Percentiles rank a stretch among this genome's conserved stretches.
Conservation (phyloP, 1,140 invertebrate species). For the Paraescarpia echinospica region DNA sequence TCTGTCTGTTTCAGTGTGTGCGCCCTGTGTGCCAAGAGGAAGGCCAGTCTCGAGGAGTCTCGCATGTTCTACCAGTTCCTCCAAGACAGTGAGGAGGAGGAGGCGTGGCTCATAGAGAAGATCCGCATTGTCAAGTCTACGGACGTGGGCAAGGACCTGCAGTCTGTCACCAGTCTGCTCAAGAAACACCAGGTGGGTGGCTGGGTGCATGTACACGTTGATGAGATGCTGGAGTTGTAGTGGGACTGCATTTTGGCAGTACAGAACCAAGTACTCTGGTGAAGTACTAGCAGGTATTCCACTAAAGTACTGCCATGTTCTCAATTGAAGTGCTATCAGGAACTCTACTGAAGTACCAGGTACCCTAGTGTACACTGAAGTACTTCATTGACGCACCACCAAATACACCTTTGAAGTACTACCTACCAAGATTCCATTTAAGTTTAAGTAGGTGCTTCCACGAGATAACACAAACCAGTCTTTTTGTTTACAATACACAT, state of each 20-base stretch:
- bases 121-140: constrained; percentile 92
- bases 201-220: constrained; percentile 40
- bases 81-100: constrained; percentile 96
- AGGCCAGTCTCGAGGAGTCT: constrained; percentile 83
- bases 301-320: not conserved
- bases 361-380: not conserved
- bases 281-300: not conserved
- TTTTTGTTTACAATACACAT: too few species aligned
- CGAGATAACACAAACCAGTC: too few species aligned
- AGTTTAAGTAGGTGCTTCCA: not conserved
- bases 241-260: too few species aligned
- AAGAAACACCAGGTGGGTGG: constrained; percentile 91
- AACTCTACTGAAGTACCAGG: too few species aligned
- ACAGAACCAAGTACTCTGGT: not conserved
- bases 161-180: constrained; percentile 83
- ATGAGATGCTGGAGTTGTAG: not conserved
- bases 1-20: not conserved
- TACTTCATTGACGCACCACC: not conserved
- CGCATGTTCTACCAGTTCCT: constrained; percentile 93
- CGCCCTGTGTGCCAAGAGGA: constrained; percentile 65
- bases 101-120: constrained; percentile 96
- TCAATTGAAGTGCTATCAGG: not conserved
- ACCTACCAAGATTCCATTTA: not conserved
- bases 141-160: constrained; percentile 83
- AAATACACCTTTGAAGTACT: not conserved